phyloP scores from a whole-genome alignment of 2,888 invertebrate genomes.

The Tinea semifulvella region DNA sequence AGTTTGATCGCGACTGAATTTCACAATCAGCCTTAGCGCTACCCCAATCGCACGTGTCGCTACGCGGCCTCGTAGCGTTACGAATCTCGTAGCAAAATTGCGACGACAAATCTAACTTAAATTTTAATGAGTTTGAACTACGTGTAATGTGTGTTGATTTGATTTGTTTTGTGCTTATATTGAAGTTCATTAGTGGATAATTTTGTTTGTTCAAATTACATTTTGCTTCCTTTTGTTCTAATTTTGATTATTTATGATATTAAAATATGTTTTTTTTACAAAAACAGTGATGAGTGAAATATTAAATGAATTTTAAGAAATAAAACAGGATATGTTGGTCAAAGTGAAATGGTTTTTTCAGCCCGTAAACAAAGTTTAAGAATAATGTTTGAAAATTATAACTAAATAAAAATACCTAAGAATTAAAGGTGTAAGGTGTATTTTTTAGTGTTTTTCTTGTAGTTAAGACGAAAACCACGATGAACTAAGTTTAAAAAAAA shows the following conservation, averaged over 20 bases:
- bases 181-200: background rate
- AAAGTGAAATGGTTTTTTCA: too few relatives aligned
- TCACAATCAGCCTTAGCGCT: conserved; percentile 27
- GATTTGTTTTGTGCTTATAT: background rate
- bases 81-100: conserved; percentile 4
- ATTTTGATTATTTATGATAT: too few relatives aligned
- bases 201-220: background rate
- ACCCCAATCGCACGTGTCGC: conserved; percentile 28
- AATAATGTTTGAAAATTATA: too few relatives aligned
- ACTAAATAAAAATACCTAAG: too few relatives aligned
- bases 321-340: background rate
- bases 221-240: background rate
- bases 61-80: background rate
- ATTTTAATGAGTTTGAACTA: conserved; percentile 6
- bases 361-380: too few relatives aligned
- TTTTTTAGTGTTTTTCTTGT: too few relatives aligned
- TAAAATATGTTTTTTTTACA: too few relatives aligned
- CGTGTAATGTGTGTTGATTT: conserved; percentile 3
- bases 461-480: too few relatives aligned
- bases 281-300: background rate
- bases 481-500: too few relatives aligned
- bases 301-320: background rate
- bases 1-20: too few relatives aligned
- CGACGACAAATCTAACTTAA: conserved; percentile 23
- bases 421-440: too few relatives aligned